Conservation (phyloP, 2,113 vertebrate species). For the Pristiophorus japonicus region DNA sequence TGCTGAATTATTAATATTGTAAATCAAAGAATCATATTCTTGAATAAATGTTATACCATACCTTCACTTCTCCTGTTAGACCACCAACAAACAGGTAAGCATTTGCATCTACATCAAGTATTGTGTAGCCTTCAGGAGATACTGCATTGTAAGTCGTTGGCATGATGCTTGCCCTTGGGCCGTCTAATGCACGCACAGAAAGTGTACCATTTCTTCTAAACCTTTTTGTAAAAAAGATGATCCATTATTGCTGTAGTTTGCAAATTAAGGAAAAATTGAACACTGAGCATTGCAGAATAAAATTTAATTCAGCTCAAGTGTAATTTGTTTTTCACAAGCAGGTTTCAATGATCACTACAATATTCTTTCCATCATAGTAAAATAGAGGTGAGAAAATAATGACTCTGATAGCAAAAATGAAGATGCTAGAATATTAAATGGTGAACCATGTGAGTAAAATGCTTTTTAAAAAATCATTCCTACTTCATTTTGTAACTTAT, state of each 20-base stretch:
- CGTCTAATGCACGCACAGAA: conserved; percentile 81
- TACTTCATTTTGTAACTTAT: not conserved
- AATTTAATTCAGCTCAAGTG: not conserved
- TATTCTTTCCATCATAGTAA: not conserved
- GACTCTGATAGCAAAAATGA: not conserved
- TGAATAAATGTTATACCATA: conserved; percentile 47
- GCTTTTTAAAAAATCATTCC: not conserved
- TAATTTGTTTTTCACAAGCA: not conserved
- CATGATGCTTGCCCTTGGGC: conserved; percentile 75
- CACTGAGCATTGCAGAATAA: not conserved
- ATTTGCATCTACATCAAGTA: conserved; percentile 88
- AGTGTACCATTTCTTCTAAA: conserved; percentile 86
- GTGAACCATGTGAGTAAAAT: not conserved
- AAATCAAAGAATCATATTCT: conserved; percentile 40
- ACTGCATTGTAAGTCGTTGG: conserved; percentile 64
- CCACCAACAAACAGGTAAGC: conserved; percentile 94
- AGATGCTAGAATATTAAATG: not conserved
- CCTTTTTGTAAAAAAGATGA: conserved; percentile 43
- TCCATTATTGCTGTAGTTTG: not conserved
- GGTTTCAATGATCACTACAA: not conserved
- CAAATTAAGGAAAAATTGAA: not conserved
- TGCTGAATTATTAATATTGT: conserved; percentile 43
- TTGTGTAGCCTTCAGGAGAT: conserved; percentile 76
- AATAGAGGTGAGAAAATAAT: not conserved
- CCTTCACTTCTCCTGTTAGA: conserved; percentile 81